These are phyloP conservation scores for Solea senegalensis DNA, from an alignment of 2,113 vertebrate genomes.

Conservation along the genomic window DNA sequence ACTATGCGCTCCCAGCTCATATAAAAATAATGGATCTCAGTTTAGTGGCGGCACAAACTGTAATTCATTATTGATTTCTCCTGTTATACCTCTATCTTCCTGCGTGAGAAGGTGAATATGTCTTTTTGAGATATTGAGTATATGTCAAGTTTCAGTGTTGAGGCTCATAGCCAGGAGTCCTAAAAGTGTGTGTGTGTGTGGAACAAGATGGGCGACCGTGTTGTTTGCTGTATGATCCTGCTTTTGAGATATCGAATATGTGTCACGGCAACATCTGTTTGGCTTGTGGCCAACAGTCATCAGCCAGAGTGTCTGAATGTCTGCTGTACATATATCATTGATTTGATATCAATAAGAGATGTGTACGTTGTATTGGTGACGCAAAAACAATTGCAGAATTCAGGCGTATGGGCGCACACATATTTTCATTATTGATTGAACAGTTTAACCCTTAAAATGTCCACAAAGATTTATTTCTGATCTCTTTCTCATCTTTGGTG, in stretches of 20 bases:
- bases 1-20: constrained; percentile 14
- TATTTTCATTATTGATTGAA: too few relatives aligned
- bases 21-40: neutral
- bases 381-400: constrained; percentile 14
- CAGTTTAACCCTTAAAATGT: too few relatives aligned
- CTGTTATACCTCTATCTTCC: neutral
- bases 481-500: too few relatives aligned
- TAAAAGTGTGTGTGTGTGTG: neutral
- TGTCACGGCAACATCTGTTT: constrained; percentile 38
- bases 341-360: constrained; percentile 28
- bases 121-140: constrained; percentile 8
- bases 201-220: constrained; percentile 5
- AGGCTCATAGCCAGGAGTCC: neutral
- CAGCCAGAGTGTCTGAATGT: constrained; percentile 4
- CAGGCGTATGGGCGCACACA: neutral
- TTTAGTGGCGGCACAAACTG: neutral
- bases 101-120: neutral
- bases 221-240: constrained; percentile 14
- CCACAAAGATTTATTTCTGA: too few relatives aligned
- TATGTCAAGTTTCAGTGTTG: neutral
- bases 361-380: constrained; percentile 13
- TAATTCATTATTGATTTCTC: constrained; percentile 8
- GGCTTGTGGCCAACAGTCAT: constrained; percentile 14
- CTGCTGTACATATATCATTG: constrained; percentile 37
- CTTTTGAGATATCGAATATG: constrained; percentile 49